Evolutionary conservation across 1,140 invertebrate species (phyloP).

Genomic region (Philotrypesis tridentata): DNA sequence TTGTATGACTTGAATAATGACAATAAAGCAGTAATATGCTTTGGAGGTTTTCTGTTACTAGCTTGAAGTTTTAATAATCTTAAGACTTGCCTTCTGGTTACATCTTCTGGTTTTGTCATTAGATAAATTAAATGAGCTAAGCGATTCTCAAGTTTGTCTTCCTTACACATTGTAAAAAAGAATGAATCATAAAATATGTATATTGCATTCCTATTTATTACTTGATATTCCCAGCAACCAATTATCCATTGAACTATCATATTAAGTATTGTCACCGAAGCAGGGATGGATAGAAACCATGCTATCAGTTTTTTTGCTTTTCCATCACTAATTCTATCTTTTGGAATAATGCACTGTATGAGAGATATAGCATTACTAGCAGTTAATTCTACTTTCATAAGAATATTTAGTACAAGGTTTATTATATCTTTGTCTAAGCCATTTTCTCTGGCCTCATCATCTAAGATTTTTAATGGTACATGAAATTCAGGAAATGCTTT

Average conservation of each 20-base stretch:
- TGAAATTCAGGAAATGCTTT: conserved; percentile 43
- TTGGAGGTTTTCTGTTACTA: conserved; percentile 54
- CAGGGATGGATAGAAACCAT: conserved; percentile 58
- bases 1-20: conserved; percentile 72
- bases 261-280: conserved; percentile 53
- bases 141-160: conserved; percentile 57
- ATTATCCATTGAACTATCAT: conserved; percentile 64
- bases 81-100: conserved; percentile 64
- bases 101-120: conserved; percentile 69
- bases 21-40: conserved; percentile 64
- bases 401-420: conserved; percentile 49
- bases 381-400: conserved; percentile 55
- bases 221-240: conserved; percentile 65
- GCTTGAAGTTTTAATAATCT: conserved; percentile 57
- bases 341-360: conserved; percentile 66
- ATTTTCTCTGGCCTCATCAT: conserved; percentile 51
- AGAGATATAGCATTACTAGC: conserved; percentile 52
- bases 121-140: conserved; percentile 66
- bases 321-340: conserved; percentile 50
- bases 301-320: conserved; percentile 56
- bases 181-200: conserved; percentile 66
- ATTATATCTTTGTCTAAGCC: conserved; percentile 58
- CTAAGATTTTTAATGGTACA: conserved; percentile 42
- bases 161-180: conserved; percentile 60
- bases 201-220: conserved; percentile 61